Base-by-base conservation (phyloP, 2,797 vertebrate species). In the Eupleurogrammus muticus region DNA sequence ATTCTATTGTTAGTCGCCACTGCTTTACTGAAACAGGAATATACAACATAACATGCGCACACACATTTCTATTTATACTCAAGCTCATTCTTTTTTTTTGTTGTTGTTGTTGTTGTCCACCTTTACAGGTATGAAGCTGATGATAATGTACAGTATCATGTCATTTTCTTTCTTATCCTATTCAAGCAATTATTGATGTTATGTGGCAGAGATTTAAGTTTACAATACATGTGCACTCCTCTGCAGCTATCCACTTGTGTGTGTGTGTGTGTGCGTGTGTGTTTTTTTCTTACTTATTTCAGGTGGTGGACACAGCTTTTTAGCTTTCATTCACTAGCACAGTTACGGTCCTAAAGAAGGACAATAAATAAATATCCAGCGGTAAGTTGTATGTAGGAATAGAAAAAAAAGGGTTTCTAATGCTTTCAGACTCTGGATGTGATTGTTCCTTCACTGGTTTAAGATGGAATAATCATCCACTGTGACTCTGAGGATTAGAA, bases 1-100 rank as follows among this genome's bases (percentile, higher is more conserved):
- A 55, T 36, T 60, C n/a, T 66, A 20, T 66, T 75, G 61, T 51
- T 64, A 80, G 48, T 12, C 52, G 69, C 66, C 76, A 83, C 74
- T 71, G 77, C 82, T 89, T 70, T 81, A 85, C 35, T 44, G 80
- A 89, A 80, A 89, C 54, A 83, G 80, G 84, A 88, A 85, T 79
- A 87, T 84, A 71, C 75, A 71, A 10, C 32, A 68, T 50, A 55
- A 82, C 72, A 76, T 61, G 49, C 7, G 28, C 66, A 67, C 67
- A 84, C 32, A 66, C 60, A 55, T 11, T 48, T 68, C 19, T 11
- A 4, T 53, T 80, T 75, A 52, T 79, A 71, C 73, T 77, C 58
- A 13, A 73, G 68, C 38, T 44, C 38, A 16, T 73, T n/a, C 17
- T 36, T 5, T 57, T 64, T 70, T 66, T 28, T 28, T 28, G 6